phyloP scores from a whole-genome alignment of 2,888 invertebrate species.

The Lagria hirta region DNA sequence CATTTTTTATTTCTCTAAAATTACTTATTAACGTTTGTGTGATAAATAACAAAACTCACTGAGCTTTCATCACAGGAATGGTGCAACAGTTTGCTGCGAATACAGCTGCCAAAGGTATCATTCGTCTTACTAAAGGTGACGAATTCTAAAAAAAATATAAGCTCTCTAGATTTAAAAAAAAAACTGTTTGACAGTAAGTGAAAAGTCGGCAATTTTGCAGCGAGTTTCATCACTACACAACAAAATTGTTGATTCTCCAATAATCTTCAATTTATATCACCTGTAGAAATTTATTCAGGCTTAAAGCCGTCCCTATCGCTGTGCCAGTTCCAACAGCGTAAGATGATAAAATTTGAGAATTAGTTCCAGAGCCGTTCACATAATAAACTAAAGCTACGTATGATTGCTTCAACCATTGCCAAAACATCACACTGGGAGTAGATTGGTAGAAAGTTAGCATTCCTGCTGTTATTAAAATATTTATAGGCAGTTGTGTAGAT shows the following conservation, averaged over 20 bases:
- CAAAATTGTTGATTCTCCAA: no score
- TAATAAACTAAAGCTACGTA: conserved; percentile 4
- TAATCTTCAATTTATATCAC: no score
- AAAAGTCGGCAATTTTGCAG: no score
- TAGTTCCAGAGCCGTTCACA: conserved; percentile 23
- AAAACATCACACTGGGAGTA: conserved; percentile 1
- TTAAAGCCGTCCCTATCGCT: conserved; percentile 6
- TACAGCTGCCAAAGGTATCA: conserved; percentile 6
- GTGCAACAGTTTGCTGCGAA: conserved; percentile 8
- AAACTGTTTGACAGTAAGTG: no score
- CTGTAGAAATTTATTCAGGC: no score
- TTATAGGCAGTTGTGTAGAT: neutral
- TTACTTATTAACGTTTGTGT: neutral
- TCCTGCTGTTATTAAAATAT: conserved; percentile 8
- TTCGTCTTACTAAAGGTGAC: neutral
- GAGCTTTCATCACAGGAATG: conserved; percentile 7
- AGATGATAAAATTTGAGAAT: conserved; percentile 3
- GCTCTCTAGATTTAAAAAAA: no score
- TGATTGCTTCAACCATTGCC: conserved; percentile 11
- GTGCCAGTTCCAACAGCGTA: conserved; percentile 6
- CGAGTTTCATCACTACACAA: no score
- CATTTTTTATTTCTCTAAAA: conserved; percentile 8
- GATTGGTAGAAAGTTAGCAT: conserved; percentile 10
- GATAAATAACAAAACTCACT: conserved; percentile 1
- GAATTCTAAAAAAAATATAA: no score